phyloP scores from a whole-genome alignment of 2,888 invertebrate genomes.

The Limnephilus auricula region DNA sequence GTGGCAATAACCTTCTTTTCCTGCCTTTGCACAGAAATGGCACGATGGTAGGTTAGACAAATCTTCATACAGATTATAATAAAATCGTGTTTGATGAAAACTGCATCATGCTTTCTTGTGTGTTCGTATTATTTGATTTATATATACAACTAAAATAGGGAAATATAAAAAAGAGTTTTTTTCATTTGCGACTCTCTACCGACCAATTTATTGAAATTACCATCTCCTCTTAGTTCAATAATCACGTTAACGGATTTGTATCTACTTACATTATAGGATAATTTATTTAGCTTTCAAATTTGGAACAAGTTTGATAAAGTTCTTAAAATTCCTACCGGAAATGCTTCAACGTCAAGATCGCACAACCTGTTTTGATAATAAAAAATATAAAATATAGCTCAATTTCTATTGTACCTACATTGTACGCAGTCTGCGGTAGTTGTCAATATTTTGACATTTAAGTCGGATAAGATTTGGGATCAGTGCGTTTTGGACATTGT shows the following conservation, averaged over 20 bases:
- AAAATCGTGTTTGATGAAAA: too few species aligned
- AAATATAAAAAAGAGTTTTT: too few species aligned
- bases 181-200: neutral
- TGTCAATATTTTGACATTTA: neutral
- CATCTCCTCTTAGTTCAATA: neutral
- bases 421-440: neutral
- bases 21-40: neutral
- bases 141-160: too few species aligned
- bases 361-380: neutral
- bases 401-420: too few species aligned
- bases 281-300: constrained; percentile 16
- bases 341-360: neutral
- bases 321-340: constrained; percentile 21
- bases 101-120: too few species aligned
- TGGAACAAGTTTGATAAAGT: constrained; percentile 29
- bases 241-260: neutral
- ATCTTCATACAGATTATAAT: too few species aligned
- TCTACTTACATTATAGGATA: neutral
- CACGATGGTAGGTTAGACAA: too few species aligned
- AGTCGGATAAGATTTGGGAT: too few species aligned
- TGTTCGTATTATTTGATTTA: too few species aligned
- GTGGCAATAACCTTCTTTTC: neutral
- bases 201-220: neutral
- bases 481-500: too few species aligned
- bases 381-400: neutral